phyloP scores from a whole-genome alignment of 2,113 vertebrate genomes.

The Eurystomus gularis region DNA sequence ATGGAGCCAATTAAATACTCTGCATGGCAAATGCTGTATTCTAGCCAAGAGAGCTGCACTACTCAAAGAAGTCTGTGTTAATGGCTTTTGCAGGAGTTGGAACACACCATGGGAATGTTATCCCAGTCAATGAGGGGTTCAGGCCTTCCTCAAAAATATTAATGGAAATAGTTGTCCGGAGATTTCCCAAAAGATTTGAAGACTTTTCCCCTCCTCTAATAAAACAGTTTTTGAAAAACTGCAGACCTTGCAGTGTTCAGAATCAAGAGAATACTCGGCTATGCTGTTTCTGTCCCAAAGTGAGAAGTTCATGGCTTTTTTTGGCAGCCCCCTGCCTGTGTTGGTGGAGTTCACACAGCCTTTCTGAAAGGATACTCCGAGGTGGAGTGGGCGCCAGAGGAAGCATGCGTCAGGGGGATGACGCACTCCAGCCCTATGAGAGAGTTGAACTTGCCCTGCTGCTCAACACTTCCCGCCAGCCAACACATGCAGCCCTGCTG shows the following conservation, averaged over 20 bases:
- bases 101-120: constrained; percentile 65
- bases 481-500: not conserved
- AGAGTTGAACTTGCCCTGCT: not conserved
- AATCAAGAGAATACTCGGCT: constrained; percentile 38
- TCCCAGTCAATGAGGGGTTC: constrained; percentile 37
- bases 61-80: constrained; percentile 4
- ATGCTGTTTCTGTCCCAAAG: constrained; percentile 11
- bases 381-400: not conserved
- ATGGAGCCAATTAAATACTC: not conserved
- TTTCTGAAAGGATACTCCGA: not conserved
- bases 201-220: constrained; percentile 29
- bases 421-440: not conserved
- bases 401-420: not conserved
- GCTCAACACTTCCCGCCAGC: not conserved
- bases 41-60: not conserved
- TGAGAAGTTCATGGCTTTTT: not conserved
- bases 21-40: not conserved
- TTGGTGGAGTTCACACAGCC: constrained; percentile 20
- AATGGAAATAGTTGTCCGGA: constrained; percentile 63
- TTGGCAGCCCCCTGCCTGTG: not conserved
- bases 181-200: constrained; percentile 68
- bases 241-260: constrained; percentile 36
- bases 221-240: constrained; percentile 53
- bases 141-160: constrained; percentile 59
- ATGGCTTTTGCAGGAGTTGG: constrained; percentile 68